phyloP scores from a whole-genome alignment of 2,113 vertebrate genomes.

The Hemicordylus capensis region DNA sequence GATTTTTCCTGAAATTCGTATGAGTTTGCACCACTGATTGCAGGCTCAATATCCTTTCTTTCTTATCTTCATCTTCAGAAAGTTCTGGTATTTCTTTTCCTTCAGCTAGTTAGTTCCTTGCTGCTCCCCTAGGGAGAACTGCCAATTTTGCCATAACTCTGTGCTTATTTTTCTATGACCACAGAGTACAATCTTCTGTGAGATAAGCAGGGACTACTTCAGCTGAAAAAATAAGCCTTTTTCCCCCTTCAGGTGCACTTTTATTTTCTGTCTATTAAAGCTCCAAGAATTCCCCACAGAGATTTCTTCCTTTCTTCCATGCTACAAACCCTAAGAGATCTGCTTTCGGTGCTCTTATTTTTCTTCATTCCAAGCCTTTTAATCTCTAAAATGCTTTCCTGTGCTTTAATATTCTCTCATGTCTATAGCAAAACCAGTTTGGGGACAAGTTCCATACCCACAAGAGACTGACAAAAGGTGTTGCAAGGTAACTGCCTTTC shows the following conservation, averaged over 20 bases:
- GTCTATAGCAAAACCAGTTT: constrained; percentile 13
- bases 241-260: background rate
- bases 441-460: background rate
- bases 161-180: constrained; percentile 21
- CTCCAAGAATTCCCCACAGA: constrained; percentile 21
- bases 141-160: constrained; percentile 21
- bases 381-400: background rate
- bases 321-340: constrained; percentile 20
- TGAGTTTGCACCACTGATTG: background rate
- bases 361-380: background rate
- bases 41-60: constrained; percentile 6
- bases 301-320: background rate
- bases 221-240: constrained; percentile 24
- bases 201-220: constrained; percentile 37
- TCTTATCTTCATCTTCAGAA: constrained; percentile 24
- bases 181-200: constrained; percentile 32
- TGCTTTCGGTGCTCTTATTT: background rate
- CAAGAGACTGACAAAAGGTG: background rate
- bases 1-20: constrained; percentile 4
- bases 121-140: background rate
- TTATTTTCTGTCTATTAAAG: constrained; percentile 33
- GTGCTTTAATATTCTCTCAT: constrained; percentile 5
- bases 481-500: background rate
- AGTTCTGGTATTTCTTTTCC: background rate
- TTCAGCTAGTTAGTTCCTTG: constrained; percentile 2